A percentile compares a stretch with the other conserved stretches of the same genome.
Evolutionary conservation across 2,888 invertebrate species (phyloP).

Genomic region (Molanna angustata): DNA sequence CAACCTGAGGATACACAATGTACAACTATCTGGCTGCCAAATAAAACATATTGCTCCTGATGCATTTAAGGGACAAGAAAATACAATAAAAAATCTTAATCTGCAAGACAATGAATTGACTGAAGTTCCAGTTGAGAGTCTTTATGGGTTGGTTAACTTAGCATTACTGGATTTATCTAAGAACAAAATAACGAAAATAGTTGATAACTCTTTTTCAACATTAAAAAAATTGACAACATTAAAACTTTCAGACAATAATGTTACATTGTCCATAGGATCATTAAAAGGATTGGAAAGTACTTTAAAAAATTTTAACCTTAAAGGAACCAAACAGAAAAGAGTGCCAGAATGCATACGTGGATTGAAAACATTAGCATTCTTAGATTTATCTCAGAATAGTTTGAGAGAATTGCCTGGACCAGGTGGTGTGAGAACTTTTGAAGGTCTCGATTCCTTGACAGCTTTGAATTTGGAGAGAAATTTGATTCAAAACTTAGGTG

Average conservation of each 20-base stretch:
- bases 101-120: constrained; percentile 78
- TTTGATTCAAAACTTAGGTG: constrained; percentile 72
- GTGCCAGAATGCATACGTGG: constrained; percentile 79
- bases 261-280: constrained; percentile 67
- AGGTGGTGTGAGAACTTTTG: constrained; percentile 65
- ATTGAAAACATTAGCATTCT: constrained; percentile 75
- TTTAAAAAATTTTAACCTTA: constrained; percentile 84
- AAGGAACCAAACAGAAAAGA: constrained; percentile 77
- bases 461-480: constrained; percentile 88
- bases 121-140: constrained; percentile 72
- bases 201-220: constrained; percentile 72
- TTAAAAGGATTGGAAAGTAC: constrained; percentile 77
- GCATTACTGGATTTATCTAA: constrained; percentile 81
- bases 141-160: constrained; percentile 66
- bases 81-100: constrained; percentile 76
- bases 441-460: constrained; percentile 77
- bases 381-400: constrained; percentile 87
- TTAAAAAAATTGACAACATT: constrained; percentile 73
- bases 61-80: constrained; percentile 82
- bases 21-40: constrained; percentile 81
- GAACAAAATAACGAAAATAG: constrained; percentile 70
- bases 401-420: constrained; percentile 76
- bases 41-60: constrained; percentile 67
- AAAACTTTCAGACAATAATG: constrained; percentile 85
- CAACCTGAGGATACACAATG: constrained; percentile 72